Evolutionary conservation across 1,140 invertebrate species (phyloP), one percentile per base, ranked within the genome.

Genomic region (Ceratosolen solmsi): DNA sequence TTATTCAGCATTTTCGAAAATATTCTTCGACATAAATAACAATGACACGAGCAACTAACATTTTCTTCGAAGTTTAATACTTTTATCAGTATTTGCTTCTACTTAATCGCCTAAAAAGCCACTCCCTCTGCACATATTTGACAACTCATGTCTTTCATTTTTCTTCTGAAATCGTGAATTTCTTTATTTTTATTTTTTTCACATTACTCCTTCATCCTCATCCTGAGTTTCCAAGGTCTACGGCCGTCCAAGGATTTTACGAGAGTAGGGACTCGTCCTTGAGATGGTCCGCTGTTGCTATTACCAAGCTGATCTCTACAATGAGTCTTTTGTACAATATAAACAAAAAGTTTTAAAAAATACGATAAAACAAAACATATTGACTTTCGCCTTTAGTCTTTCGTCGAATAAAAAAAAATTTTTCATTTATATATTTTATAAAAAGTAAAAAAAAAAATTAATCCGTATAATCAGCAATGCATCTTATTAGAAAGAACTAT

Each of bases 231-330:
- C 5, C 58, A 49, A 56, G 46, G 72, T 68, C 41, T 78, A 68
- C 9, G 22, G n/a, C 38, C 27, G 41, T 30, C 20, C 76, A 78
- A 54, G 76, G 60, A 78, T 78, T 30, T 51, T 30, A 8, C 20
- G 25, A 49, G 13, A 63, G 76, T 25, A 30, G 22, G n/a, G 68
- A 49, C 5, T 27, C 11, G 22, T 25, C 76, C 74, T 76, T 76
- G 74, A 60, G 22, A 36, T 38, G 27, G 30, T 36, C 17, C 17
- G 60, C 9, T 36, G 30, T 56, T 51, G 72, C 20, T 25, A 51
- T 76, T 76, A 86, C 82, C 85, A 56, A 38, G 54, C 79, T 85
- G 80, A 78, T 38, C 27, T 68, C 33, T 68, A n/a, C 33, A n/a
- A 22, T 68, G 36, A 68, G 22, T 38, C 36, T 33, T 8, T 68